Conservation (phyloP, 2,888 invertebrate genomes). For the Rotaria magnacalcarata region DNA sequence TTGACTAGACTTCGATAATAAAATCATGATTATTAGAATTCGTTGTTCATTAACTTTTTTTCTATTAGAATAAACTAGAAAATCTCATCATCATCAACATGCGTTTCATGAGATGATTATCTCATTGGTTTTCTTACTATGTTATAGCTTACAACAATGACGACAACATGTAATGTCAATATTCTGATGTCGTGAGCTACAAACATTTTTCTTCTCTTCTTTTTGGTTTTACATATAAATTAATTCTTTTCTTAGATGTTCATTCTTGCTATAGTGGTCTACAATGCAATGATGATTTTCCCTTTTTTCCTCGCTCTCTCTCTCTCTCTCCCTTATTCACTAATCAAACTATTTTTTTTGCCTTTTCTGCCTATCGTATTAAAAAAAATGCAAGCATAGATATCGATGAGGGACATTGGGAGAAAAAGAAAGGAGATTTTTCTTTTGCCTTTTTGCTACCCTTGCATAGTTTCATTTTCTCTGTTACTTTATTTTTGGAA, state of each 20-base stretch:
- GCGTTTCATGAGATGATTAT: conserved; percentile 14
- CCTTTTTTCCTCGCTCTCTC: not conserved
- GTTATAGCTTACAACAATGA: not conserved
- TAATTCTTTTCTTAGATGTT: conserved; percentile 26
- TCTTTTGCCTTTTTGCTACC: conserved; percentile 10
- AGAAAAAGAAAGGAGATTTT: conserved; percentile 29
- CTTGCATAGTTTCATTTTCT: conserved; percentile 12
- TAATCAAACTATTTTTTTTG: conserved; percentile 18
- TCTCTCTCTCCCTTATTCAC: conserved; percentile 11
- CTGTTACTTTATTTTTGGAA: conserved; percentile 6
- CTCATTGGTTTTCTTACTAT: not conserved
- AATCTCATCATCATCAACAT: not conserved
- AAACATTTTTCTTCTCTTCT: conserved; percentile 9
- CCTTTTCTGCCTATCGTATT: conserved; percentile 31
- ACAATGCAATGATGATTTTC: conserved; percentile 16
- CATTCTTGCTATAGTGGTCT: conserved; percentile 5
- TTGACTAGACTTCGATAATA: not conserved
- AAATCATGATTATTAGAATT: not conserved
- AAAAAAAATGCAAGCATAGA: conserved; percentile 18
- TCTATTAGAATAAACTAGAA: not conserved
- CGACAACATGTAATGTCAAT: not conserved
- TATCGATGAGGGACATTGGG: conserved; percentile 29
- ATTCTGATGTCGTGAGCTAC: conserved; percentile 13
- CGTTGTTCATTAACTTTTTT: not conserved
- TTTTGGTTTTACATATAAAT: conserved; percentile 20